Evolutionary conservation across 2,888 invertebrate genomes (phyloP), one percentile per base, ranked within the genome.

Genomic region (Melanargia galathea): DNA sequence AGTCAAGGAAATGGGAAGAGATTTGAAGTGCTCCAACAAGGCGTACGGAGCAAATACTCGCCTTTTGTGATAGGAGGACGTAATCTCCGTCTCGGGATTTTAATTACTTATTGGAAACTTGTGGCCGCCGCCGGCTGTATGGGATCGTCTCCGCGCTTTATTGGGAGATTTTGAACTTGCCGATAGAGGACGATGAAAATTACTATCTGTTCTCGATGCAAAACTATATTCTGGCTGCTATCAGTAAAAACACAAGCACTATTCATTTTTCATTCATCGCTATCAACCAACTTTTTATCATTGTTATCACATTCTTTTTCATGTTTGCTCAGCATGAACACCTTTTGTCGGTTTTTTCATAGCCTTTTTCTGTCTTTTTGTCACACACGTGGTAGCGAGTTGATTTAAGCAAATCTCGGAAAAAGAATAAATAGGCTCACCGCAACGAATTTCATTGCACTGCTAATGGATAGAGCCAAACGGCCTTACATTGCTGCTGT

Each of bases 51-150:
- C 82, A 90, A 90, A 90, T 81, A 89, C 79, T 77, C 77, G 73
- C 72, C 78, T 79, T 81, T 79, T 80, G 83, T 87, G 87, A 79
- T 77, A 81, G 81, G 71, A 78, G 77, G 73, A 77, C 77, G 86
- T 89, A 87, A 89, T 88, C 85, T 81, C 75, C 78, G 83, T 86
- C 87, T 86, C 79, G 78, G 78, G 89, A 86, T 90, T 90, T 90
- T 91, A 91, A 91, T 91, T 90, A 89, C 90, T 89, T 89, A 88
- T 90, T 85, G 90, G 91, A 90, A 89, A 90, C 84, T 90, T 89
- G 90, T 83, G 87, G 87, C 90, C 89, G 87, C 90, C 89, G 86
- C 85, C 80, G 90, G 90, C 88, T 79, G 81, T 85, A 80, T 82
- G 82, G 78, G 80, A 84, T 70, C 83, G 82, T 85, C 86, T 86